Evolutionary conservation across 2,888 invertebrate species (phyloP).

Genomic region (Seladonia tumulorum): DNA sequence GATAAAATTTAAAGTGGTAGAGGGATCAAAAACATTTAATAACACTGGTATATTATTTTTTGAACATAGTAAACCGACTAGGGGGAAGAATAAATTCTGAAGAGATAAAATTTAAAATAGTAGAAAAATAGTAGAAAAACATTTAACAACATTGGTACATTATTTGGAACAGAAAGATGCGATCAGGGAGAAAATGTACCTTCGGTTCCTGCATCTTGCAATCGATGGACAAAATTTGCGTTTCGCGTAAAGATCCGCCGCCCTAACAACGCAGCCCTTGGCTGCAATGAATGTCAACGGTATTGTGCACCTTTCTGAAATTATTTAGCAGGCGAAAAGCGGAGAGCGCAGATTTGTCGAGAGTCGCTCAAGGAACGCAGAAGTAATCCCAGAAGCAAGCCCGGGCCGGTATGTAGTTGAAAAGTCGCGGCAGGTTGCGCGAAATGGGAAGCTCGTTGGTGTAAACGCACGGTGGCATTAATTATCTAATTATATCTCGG

Average conservation of each 20-base stretch:
- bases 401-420: not conserved
- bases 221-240: too few species aligned
- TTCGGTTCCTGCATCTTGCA: too few species aligned
- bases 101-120: too few species aligned
- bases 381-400: not conserved
- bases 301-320: not conserved
- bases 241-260: not conserved
- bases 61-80: too few species aligned
- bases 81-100: too few species aligned
- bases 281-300: not conserved
- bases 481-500: conserved; percentile 62
- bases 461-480: conserved; percentile 40
- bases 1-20: too few species aligned
- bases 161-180: too few species aligned
- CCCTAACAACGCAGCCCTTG: not conserved
- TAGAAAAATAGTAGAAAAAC: too few species aligned
- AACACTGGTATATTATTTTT: too few species aligned
- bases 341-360: not conserved
- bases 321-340: not conserved
- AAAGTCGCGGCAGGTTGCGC: conserved; percentile 21
- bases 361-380: not conserved
- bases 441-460: conserved; percentile 11
- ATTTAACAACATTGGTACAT: too few species aligned
- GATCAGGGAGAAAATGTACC: too few species aligned
- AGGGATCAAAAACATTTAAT: too few species aligned